Percentiles rank a stretch among this genome's conserved stretches.
Evolutionary conservation across 2,797 vertebrate species (phyloP).

Genomic region (Tokudaia muenninki): DNA sequence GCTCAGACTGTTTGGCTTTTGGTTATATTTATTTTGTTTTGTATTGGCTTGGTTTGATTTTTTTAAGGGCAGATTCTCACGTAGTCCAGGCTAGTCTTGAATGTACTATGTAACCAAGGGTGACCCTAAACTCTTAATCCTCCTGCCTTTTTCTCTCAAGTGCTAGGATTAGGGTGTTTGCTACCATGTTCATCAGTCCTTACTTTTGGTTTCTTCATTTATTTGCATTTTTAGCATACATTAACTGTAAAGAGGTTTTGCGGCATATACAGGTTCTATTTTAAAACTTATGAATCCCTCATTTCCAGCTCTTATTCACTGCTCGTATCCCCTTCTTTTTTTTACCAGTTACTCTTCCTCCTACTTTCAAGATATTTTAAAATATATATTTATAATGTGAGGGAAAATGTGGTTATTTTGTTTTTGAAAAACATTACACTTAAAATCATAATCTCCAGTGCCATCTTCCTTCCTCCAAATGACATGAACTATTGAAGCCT

Average conservation of each 20-base stretch:
- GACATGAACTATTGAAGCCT: neutral
- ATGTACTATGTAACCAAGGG: neutral
- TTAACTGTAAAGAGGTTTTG: neutral
- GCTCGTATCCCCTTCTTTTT: no score
- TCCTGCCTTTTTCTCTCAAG: neutral
- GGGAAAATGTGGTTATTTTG: neutral
- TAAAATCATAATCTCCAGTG: neutral
- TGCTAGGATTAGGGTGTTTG: neutral
- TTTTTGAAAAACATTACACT: neutral
- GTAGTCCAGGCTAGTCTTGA: no score
- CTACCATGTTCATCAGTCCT: neutral
- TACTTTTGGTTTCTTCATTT: neutral
- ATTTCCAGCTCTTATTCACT: neutral
- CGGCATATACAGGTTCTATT: neutral
- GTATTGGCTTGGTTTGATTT: neutral
- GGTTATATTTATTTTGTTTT: neutral
- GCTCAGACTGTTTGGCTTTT: neutral
- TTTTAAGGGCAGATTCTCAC: neutral
- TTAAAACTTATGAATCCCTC: neutral
- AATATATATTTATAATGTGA: neutral
- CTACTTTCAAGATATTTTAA: neutral
- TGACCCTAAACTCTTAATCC: neutral
- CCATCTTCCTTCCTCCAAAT: neutral
- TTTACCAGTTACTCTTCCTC: neutral
- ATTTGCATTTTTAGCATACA: neutral